Base-by-base conservation (phyloP, 2,888 invertebrate genomes). In the Polyommatus iphigenia region DNA sequence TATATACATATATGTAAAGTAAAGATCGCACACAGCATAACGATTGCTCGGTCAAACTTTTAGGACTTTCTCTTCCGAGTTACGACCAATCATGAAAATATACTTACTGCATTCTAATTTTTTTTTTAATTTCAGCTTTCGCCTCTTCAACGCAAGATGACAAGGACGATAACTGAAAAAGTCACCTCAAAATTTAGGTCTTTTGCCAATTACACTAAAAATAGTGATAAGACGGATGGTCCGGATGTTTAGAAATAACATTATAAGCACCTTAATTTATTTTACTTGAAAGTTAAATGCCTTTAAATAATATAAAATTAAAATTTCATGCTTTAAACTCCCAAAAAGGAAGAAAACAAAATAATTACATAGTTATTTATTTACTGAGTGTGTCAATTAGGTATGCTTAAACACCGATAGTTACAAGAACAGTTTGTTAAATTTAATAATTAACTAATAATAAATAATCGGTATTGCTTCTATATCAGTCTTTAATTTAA, bases 61-160 rank as follows among this genome's bases (percentile, higher is more conserved):
- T n/a, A 0, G 3, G 5, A 20, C 7, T n/a, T 59, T 59, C 20
- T n/a, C n/a, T 20, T 20, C n/a, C 20, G 18, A 59, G 7, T 20
- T 20, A 7, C 20, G 18, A 59, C 59, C 20, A 20, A 59, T 59
- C 15, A 15, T 57, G n/a, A 15, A 50, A 24, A 24, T 24, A 15
- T 50, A 50, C 13, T 4, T 32, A 36, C 41, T 8, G 1, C 8
- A 8, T 41, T 8, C 1, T 46, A 46, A 54, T 54, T 3, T 3
- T 18, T 54, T 13, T 62, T 62, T 24, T 6, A 13, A 6, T 32
- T 67, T 67, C 32, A 67, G 67, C 10, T 29, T 1, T 67, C 29
- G 67, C 67, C 62, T 24, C 24, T 67, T 67, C 67, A 67, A 32
- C 67, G 67, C 6, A 67, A 67, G 18, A 67, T 67, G 67, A 67